These are phyloP conservation scores for Oligia latruncula DNA, from an alignment of 2,888 invertebrate species.

Conservation along the genomic window DNA sequence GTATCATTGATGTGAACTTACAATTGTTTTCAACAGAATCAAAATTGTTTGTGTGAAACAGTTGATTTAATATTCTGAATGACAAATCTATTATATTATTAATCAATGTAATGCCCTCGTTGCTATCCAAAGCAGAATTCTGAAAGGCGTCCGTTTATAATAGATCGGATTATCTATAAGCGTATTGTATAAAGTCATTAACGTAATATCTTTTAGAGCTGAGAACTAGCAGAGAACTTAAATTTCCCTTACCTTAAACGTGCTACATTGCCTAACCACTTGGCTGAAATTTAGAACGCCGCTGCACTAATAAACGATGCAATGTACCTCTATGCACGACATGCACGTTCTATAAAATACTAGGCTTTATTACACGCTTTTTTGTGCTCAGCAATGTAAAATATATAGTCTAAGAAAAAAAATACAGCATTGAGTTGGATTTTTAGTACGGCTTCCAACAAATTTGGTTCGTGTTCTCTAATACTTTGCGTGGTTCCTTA, in stretches of 20 bases:
- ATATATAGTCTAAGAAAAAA: slow-evolving; percentile 33
- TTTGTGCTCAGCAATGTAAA: slow-evolving; percentile 36
- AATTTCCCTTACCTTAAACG: slow-evolving; percentile 55
- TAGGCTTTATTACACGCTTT: slow-evolving; percentile 54
- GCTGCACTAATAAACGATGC: slow-evolving; percentile 62
- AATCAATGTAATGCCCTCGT: neutral
- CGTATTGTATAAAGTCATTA: slow-evolving; percentile 43
- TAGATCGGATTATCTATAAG: slow-evolving; percentile 7
- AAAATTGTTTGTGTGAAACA: neutral
- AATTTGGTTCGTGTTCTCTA: slow-evolving; percentile 22
- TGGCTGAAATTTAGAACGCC: slow-evolving; percentile 64
- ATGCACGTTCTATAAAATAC: slow-evolving; percentile 64
- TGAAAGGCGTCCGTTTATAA: slow-evolving; percentile 6
- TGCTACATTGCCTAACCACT: slow-evolving; percentile 59
- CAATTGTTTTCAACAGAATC: slow-evolving; percentile 9
- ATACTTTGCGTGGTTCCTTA: neutral
- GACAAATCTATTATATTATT: neutral
- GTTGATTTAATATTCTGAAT: slow-evolving; percentile 6
- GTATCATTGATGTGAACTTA: neutral
- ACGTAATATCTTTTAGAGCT: slow-evolving; percentile 25
- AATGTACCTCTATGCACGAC: slow-evolving; percentile 60
- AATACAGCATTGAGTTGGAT: slow-evolving; percentile 16
- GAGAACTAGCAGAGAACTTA: slow-evolving; percentile 23
- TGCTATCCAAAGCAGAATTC: neutral
- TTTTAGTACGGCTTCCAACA: slow-evolving; percentile 21